These are phyloP conservation scores for Dicrurus megarhynchus DNA, from an alignment of 2,113 vertebrate species.

Conservation along the genomic window DNA sequence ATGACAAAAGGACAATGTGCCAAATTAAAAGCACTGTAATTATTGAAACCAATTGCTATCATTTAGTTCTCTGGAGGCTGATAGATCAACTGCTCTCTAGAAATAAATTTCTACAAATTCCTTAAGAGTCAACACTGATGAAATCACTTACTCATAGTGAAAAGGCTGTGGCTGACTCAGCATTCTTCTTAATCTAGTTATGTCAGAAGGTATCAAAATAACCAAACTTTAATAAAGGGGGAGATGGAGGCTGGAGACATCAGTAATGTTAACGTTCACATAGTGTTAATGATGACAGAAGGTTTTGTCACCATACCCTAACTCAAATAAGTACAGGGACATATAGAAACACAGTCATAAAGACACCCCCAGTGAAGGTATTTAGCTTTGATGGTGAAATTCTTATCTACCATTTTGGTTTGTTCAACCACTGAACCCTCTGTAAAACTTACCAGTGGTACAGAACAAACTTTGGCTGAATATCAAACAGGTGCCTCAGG, in stretches of 20 bases:
- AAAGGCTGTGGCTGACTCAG: neutral
- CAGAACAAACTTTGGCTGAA: neutral
- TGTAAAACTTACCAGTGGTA: neutral
- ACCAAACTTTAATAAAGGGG: neutral
- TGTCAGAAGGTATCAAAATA: neutral
- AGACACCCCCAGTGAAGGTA: neutral
- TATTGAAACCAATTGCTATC: neutral
- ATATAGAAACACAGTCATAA: neutral
- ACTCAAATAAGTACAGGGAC: neutral
- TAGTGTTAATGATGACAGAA: neutral
- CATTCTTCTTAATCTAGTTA: neutral
- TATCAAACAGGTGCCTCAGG: neutral
- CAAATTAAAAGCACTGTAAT: conserved; percentile 23
- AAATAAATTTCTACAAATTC: conserved; percentile 26
- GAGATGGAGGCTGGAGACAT: neutral
- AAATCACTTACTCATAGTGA: neutral
- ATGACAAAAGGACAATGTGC: neutral
- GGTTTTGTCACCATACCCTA: neutral
- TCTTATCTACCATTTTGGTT: neutral
- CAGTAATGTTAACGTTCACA: neutral
- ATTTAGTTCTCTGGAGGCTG: neutral
- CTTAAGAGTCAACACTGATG: neutral
- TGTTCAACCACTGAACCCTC: neutral
- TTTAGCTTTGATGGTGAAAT: neutral
- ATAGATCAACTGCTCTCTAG: neutral